Base-by-base conservation (phyloP, 2,888 invertebrate species). In the Sesamia inferens region DNA sequence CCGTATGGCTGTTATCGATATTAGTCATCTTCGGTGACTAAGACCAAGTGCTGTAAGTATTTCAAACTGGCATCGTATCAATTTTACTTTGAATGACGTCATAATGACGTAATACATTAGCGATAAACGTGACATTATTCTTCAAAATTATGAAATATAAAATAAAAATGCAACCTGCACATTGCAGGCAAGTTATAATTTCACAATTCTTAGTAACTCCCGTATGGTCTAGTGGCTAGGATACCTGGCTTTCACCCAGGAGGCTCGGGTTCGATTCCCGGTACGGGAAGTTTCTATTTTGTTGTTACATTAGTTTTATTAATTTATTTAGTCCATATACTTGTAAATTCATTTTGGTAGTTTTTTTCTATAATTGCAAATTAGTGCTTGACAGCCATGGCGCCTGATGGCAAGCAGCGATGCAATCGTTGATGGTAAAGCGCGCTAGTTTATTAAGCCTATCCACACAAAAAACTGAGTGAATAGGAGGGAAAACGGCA, bases 181-280 rank as follows among this genome's bases (percentile, higher is more conserved):
- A 31, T 31, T 31, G 14, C 14, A 55, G 14, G 0, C 19, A 3
- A 6, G 55, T 14, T 4, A 10, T 16, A 31, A n/a, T 55, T 55
- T 54, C 31, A 6, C 2, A 0, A 0, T 0, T 0, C 0, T 0
- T 4, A 55, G 0, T 0, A n/a, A 14, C 6, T 64, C 81, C 75
- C 78, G 78, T 75, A 75, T 75, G 75, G 79, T 97, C 97, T 97
- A 97, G 97, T 97, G 97, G 97, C 97, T 97, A 97, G 97, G 97
- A 97, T 97, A 97, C 97, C 97, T 97, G 97, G 97, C 97, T 97
- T 96, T 97, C 97, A 97, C 97, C 97, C 97, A 97, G 97, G 97
- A 97, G 97, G 97, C 97, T 97, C 97, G 97, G 97, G 97, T 97
- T 97, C 97, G 97, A 97, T 97, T 97, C 97, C 97, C 97, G 97